Evolutionary conservation across 2,888 invertebrate species (phyloP), one percentile per base, ranked within the genome.

Genomic region (Cantharis flavilabris): DNA sequence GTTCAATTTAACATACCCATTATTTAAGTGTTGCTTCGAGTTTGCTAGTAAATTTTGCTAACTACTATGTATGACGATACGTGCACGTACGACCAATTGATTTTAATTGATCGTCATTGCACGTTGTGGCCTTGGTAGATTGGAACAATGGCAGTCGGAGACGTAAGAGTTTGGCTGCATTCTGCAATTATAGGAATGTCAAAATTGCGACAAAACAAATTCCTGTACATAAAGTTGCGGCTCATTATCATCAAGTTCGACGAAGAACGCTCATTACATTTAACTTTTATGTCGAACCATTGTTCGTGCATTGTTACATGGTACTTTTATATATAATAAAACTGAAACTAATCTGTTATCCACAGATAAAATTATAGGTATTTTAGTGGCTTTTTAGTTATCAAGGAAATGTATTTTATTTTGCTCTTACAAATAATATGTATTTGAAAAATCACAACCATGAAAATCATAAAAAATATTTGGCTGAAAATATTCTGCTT

Each of bases 141-240:
- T 77, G 70, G 77, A 83, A 82, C 83, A 83, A 82, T 83, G 81
- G 82, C 72, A 74, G 79, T 78, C 80, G 78, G 80, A n/a, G n/a
- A n/a, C 7, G 81, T 82, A 82, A 71, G 73, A 65, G 79, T 80
- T 80, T 80, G 81, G 69, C 62, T 83, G 84, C 82, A 84, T 84
- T 83, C 82, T 79, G 80, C 76, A 81, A 83, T 82, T 82, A 83
- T 83, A 80, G 81, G 81, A 82, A 84, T 84, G 83, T 82, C 83
- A 82, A 84, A 84, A 83, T 82, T 84, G 84, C 82, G 83, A 81
- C 81, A 80, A 81, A 82, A 75, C 75, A 77, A 72, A 78, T 78
- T 76, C 78, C 63, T 76, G 14, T 62, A 18, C 76, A 71, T 76
- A 76, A 10, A 16, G 13, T 70, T 62, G 73, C 23, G 73, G 71